A percentile compares a stretch with the other conserved stretches of the same genome.
phyloP scores from a whole-genome alignment of 2,797 vertebrate species.

The Echiichthys vipera region DNA sequence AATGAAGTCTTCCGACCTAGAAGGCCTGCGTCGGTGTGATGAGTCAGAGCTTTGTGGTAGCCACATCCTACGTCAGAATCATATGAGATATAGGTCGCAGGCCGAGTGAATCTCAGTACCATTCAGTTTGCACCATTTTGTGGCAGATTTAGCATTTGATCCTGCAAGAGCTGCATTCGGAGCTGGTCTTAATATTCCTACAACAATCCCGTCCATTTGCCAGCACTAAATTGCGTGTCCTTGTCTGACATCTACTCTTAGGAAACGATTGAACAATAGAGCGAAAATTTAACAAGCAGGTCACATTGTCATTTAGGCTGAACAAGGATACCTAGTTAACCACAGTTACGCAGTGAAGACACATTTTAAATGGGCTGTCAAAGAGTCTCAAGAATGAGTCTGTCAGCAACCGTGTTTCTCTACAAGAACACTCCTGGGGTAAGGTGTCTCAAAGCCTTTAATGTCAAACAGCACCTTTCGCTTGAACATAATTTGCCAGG shows the following conservation, averaged over 20 bases:
- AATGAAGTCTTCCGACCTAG: slow-evolving; percentile 47
- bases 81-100: slow-evolving; percentile 72
- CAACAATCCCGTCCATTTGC: neutral
- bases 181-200: slow-evolving; percentile 3
- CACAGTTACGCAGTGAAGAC: slow-evolving; percentile 23
- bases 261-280: slow-evolving; percentile 1
- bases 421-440: slow-evolving; percentile 14
- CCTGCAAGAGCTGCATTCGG: slow-evolving; percentile 7
- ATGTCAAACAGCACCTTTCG: slow-evolving; percentile 33
- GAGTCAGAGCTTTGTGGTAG: slow-evolving; percentile 73
- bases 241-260: neutral
- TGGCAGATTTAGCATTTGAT: slow-evolving; percentile 36
- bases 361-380: slow-evolving; percentile 38
- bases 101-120: slow-evolving; percentile 41
- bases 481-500: slow-evolving; percentile 28
- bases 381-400: slow-evolving; percentile 27
- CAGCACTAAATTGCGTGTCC: neutral
- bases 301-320: neutral
- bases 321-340: slow-evolving; percentile 16
- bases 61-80: slow-evolving; percentile 65
- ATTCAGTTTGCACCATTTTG: slow-evolving; percentile 39
- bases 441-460: slow-evolving; percentile 14
- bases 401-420: slow-evolving; percentile 22
- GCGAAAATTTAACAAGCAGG: slow-evolving; percentile 17
- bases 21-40: slow-evolving; percentile 55